Evolutionary conservation across 2,797 vertebrate genomes (phyloP).

Genomic region (Nyctibius grandis): DNA sequence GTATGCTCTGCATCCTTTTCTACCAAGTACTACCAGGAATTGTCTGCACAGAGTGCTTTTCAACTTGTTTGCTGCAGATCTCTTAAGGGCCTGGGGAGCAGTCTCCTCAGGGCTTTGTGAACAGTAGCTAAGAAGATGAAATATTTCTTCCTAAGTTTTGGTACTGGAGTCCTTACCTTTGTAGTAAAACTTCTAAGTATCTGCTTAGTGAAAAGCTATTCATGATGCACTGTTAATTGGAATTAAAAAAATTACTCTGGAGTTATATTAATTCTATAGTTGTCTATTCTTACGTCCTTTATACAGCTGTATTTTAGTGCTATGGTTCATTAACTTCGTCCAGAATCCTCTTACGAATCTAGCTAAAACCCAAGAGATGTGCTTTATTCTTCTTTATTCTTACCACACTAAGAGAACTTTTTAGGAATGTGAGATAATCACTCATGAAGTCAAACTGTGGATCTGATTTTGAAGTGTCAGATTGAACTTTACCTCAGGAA

Average conservation of each 20-base stretch:
- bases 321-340: neutral
- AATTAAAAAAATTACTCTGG: neutral
- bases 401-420: neutral
- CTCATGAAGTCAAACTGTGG: neutral
- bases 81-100: neutral
- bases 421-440: neutral
- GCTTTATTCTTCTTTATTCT: neutral
- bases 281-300: neutral
- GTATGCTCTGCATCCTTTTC: neutral
- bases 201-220: constrained; percentile 8
- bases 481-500: neutral
- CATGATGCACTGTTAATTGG: neutral
- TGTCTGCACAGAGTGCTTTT: neutral
- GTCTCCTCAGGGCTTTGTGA: neutral
- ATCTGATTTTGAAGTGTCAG: neutral
- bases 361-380: neutral
- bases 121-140: neutral
- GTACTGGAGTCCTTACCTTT: neutral
- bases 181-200: neutral
- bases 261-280: neutral
- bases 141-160: neutral
- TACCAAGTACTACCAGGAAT: neutral
- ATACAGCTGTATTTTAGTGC: neutral
- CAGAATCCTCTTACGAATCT: neutral
- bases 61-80: neutral